A percentile compares a stretch with the other conserved stretches of the same genome.
phyloP scores from a whole-genome alignment of 2,113 vertebrate genomes.

The Cariama cristata region DNA sequence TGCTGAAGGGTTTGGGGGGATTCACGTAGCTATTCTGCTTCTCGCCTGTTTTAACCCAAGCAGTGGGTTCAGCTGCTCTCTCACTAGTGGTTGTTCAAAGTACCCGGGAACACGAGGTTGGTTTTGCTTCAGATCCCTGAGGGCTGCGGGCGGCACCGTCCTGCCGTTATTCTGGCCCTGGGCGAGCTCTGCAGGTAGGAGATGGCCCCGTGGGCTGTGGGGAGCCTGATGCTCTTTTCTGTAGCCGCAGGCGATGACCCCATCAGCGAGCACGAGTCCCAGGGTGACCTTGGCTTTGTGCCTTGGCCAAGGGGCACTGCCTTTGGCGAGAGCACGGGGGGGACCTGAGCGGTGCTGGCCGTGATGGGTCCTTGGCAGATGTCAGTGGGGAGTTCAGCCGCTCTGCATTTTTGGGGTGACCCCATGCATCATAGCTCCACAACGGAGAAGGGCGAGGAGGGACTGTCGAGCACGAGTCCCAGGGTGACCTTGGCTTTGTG shows the following conservation, averaged over 20 bases:
- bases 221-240: not conserved
- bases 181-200: not conserved
- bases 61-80: not conserved
- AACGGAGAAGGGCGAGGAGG: not conserved
- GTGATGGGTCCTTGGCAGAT: not conserved
- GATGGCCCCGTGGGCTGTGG: not conserved
- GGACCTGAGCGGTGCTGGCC: rapidly evolving
- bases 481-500: not conserved
- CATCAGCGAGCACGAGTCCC: not conserved
- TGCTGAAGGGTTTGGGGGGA: not conserved
- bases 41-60: not conserved
- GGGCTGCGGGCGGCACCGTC: not conserved
- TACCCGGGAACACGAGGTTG: not conserved
- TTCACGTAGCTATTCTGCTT: not conserved
- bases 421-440: not conserved
- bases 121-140: not conserved
- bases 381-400: not conserved
- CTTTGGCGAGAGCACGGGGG: rapidly evolving
- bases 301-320: not conserved
- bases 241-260: not conserved
- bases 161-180: not conserved
- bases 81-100: not conserved
- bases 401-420: not conserved
- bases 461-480: rapidly evolving
- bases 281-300: not conserved